Conservation (phyloP, 2,113 vertebrate genomes). For the Prionailurus viverrinus region DNA sequence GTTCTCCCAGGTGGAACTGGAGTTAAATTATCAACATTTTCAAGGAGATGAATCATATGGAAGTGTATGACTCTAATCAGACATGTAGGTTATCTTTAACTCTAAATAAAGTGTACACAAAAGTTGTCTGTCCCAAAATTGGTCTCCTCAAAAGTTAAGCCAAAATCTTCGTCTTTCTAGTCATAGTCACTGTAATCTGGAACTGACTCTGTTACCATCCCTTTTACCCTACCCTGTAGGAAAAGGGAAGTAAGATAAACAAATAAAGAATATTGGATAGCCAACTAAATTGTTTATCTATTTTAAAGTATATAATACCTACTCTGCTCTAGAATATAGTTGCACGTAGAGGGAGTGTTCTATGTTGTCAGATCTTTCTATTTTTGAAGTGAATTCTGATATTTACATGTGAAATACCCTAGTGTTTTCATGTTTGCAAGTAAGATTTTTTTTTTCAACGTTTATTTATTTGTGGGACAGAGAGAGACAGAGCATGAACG, state of each 20-base stretch:
- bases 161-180: neutral
- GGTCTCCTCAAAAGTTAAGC: neutral
- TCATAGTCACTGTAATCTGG: neutral
- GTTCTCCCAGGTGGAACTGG: neutral
- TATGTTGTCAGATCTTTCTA: neutral
- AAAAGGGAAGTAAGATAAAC: neutral
- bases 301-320: neutral
- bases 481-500: too few relatives aligned
- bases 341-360: neutral
- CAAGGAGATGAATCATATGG: neutral
- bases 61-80: neutral
- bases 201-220: neutral
- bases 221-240: neutral
- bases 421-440: neutral
- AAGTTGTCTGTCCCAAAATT: neutral
- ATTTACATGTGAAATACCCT: neutral
- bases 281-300: neutral
- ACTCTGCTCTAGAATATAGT: neutral
- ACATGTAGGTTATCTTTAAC: neutral
- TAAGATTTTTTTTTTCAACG: neutral
- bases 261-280: neutral
- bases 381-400: neutral
- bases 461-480: too few relatives aligned
- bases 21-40: neutral
- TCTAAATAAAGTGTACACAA: neutral